A percentile compares a stretch with the other conserved stretches of the same genome.
Evolutionary conservation across 2,113 vertebrate genomes (phyloP).

Genomic region (Dryoscopus gambensis): DNA sequence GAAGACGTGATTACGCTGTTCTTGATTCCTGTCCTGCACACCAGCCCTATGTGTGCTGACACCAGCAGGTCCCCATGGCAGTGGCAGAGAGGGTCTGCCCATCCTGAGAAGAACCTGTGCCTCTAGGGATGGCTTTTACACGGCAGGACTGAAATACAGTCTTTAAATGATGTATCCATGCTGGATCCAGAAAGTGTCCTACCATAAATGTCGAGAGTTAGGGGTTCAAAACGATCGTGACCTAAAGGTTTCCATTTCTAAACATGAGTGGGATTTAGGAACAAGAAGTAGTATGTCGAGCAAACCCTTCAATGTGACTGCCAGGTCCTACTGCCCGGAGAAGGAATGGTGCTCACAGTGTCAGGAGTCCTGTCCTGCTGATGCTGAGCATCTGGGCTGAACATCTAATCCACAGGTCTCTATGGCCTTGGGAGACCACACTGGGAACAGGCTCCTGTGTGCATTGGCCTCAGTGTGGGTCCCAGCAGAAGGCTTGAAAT

Average conservation of each 20-base stretch:
- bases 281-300: accelerated
- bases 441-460: background rate
- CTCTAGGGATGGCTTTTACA: background rate
- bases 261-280: background rate
- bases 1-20: accelerated
- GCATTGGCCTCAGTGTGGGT: background rate
- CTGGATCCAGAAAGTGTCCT: background rate
- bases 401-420: background rate
- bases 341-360: background rate
- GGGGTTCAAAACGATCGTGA: background rate
- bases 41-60: background rate
- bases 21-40: background rate
- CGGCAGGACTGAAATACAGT: accelerated
- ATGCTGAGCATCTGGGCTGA: background rate
- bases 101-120: accelerated
- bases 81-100: background rate
- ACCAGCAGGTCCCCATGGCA: background rate
- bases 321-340: background rate
- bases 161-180: background rate
- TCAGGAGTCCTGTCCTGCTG: background rate
- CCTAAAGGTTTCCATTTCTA: background rate
- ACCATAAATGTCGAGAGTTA: background rate
- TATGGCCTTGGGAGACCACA: background rate
- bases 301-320: background rate
- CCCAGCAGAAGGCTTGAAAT: background rate